These are phyloP conservation scores for Mastomys coucha DNA, from an alignment of 2,113 vertebrate genomes.

Conservation along the genomic window DNA sequence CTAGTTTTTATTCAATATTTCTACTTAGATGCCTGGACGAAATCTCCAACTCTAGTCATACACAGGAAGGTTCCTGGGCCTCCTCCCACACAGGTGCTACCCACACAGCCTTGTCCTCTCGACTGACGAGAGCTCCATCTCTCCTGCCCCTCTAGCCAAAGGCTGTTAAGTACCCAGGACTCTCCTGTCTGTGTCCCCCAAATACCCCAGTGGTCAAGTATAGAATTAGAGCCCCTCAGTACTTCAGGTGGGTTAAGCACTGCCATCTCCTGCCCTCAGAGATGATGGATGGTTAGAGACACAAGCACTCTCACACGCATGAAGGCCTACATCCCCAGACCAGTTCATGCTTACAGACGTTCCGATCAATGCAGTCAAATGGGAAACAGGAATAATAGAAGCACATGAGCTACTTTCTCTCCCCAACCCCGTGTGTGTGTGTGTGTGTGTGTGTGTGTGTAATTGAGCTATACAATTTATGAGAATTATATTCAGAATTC, in stretches of 20 bases:
- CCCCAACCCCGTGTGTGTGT: too few species aligned
- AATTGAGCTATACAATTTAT: not conserved
- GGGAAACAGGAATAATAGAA: not conserved
- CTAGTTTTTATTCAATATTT: not conserved
- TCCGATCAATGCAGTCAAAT: not conserved
- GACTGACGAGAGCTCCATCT: not conserved
- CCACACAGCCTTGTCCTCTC: not conserved
- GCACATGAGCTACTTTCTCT: too few species aligned
- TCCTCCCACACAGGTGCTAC: not conserved
- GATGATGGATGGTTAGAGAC: not conserved
- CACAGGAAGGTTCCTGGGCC: not conserved
- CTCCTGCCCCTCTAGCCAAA: not conserved
- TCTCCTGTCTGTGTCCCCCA: not conserved
- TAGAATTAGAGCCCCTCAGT: not conserved
- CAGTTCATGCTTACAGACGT: not conserved
- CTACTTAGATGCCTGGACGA: not conserved
- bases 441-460: too few species aligned
- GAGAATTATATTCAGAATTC: constrained; percentile 51
- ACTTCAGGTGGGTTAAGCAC: not conserved
- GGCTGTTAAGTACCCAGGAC: not conserved
- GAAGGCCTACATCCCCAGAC: not conserved
- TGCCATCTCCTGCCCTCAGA: not conserved
- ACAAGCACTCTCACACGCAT: not conserved
- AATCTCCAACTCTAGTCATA: not conserved
- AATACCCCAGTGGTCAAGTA: not conserved